Base-by-base conservation (phyloP, 2,888 invertebrate genomes). In the Gari tellinella region DNA sequence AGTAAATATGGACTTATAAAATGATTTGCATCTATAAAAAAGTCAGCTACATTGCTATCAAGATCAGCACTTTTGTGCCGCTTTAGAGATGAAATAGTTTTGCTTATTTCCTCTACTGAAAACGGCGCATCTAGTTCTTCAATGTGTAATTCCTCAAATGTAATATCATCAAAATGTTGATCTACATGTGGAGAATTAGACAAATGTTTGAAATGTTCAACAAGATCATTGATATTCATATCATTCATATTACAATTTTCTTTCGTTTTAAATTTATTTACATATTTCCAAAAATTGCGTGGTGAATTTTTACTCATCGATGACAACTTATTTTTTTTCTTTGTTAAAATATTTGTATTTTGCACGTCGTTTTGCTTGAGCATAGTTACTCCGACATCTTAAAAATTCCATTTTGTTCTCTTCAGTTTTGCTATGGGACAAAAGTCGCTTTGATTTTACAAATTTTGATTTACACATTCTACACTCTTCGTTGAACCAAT, bases 231-330 rank as follows among this genome's bases (percentile, higher is more conserved):
- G 14, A 58, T 25, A 37, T 14, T 26, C 4, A 48, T n/a, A 48
- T 38, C 58, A 23, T 58, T 31, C 17, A 38, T 14, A 17, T 15
- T 31, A 4, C n/a, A 19, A 19, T 25, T 26, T 37, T 46, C 23
- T 17, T 61, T 61, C 14, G 49, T 49, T 26, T 14, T 61, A 26
- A 38, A 40, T 21, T 53, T 53, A 19, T 52, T 52, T 17, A 62
- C 45, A 43, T 62, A 53, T 62, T 62, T 62, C 62, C 52, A 62
- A 38, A 62, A 62, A 31, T 62, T 62, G 25, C 45, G 23, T 4
- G 62, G 45, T 12, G 14, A 15, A 7, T 23, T 1, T 52, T 52
- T 62, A 43, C 23, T 41, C 12, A 62, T 10, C n/a, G 23, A 8
- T 2, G 52, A 52, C n/a, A 15, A 52, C 7, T 17, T 25, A 45